Conservation (phyloP, 1,140 invertebrate genomes). For the Meloidogyne hapla region DNA sequence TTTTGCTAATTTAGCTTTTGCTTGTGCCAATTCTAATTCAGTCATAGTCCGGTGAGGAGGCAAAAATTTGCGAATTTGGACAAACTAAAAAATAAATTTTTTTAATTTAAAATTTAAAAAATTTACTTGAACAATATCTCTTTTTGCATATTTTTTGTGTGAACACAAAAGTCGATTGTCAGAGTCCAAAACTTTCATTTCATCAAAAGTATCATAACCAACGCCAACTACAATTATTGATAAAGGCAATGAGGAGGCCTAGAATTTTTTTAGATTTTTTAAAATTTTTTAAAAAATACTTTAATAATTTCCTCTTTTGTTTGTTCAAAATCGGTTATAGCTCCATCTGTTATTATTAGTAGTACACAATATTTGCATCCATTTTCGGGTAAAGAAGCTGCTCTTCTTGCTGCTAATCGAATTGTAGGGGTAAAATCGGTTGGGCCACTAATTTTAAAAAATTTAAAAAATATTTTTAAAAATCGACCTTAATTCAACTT, state of each 20-base stretch:
- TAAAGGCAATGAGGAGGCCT: constrained; percentile 49
- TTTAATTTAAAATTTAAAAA: not conserved
- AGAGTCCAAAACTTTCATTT: constrained; percentile 54
- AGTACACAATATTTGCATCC: constrained; percentile 70
- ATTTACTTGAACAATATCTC: constrained; percentile 48
- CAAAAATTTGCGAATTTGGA: constrained; percentile 55
- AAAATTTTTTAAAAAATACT: constrained; percentile 52
- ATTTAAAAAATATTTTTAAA: not conserved
- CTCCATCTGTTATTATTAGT: constrained; percentile 73
- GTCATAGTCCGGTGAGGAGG: constrained; percentile 51
- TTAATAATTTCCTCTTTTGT: constrained; percentile 70
- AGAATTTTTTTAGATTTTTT: constrained; percentile 1
- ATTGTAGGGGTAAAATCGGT: constrained; percentile 74
- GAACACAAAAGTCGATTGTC: constrained; percentile 46
- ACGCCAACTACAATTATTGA: constrained; percentile 58
- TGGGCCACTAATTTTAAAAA: constrained; percentile 69
- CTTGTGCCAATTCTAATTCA: constrained; percentile 45
- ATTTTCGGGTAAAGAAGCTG: constrained; percentile 66
- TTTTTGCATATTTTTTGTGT: constrained; percentile 49
- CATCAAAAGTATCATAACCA: constrained; percentile 58
- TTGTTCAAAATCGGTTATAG: constrained; percentile 72
- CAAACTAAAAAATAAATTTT: constrained; percentile 43
- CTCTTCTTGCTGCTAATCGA: constrained; percentile 67
- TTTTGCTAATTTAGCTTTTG: constrained; percentile 52
- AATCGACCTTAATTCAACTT: constrained; percentile 66